These are phyloP conservation scores for Pantherophis alleghaniensis DNA, from an alignment of 2,797 vertebrate genomes.

Conservation along the genomic window DNA sequence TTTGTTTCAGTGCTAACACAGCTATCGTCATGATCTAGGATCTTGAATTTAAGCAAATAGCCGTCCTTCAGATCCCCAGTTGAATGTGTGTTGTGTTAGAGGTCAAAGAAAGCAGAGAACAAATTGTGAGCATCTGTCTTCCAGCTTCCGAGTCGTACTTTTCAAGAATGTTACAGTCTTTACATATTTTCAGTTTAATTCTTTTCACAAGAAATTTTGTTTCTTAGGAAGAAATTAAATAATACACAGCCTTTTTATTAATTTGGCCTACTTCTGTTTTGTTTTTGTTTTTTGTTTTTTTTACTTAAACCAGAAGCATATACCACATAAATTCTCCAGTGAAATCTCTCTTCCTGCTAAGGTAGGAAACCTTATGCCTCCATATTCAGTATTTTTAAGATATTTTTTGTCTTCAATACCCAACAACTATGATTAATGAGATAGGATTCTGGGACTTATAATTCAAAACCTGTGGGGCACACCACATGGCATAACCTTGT, in stretches of 20 bases:
- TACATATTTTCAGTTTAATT: background rate
- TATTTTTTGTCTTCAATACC: background rate
- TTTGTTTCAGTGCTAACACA: background rate
- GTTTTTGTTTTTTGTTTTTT: background rate
- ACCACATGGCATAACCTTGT: background rate
- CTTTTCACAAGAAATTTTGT: background rate
- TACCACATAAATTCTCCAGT: background rate
- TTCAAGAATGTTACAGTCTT: background rate
- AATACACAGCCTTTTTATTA: background rate
- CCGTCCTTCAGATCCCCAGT: background rate
- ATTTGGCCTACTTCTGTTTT: background rate
- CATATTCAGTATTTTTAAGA: background rate
- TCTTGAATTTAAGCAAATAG: background rate
- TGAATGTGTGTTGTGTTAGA: background rate
- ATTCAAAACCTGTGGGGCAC: background rate
- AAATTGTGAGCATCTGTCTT: background rate
- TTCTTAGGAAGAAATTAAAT: background rate
- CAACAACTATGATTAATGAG: background rate
- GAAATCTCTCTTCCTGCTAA: background rate
- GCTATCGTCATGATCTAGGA: background rate
- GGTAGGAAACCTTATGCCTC: background rate
- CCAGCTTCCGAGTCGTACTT: background rate
- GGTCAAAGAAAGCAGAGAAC: background rate
- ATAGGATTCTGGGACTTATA: background rate
- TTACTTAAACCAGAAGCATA: background rate